Evolutionary conservation across 2,888 invertebrate species (phyloP), one percentile per base, ranked within the genome.

Genomic region (Ischnus inquisitorius): DNA sequence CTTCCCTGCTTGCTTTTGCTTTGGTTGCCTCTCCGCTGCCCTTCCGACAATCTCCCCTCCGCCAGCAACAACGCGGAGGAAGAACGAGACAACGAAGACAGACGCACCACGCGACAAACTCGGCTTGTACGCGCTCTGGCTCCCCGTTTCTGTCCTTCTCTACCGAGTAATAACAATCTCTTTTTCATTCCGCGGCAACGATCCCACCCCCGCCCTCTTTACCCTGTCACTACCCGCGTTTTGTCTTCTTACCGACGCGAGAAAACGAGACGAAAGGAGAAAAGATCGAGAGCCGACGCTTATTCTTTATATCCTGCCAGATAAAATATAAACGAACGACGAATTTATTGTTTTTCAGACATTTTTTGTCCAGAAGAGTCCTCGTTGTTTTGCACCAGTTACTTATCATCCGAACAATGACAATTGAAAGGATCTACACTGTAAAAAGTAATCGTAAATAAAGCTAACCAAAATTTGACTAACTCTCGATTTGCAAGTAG

Each of bases 151-250:
- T 88, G 88, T 88, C 91, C 87, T 85, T 82, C 86, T 86, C 86
- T 86, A 83, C 87, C 87, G 87, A 90, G 90, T 91, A 90, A 92
- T 90, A 90, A 87, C 89, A 90, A 92, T 90, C 90, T 92, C 90
- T 91, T 90, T 90, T 88, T 89, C 89, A 88, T 90, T 91, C 88
- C 87, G 86, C 87, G 72, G 54, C 19, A 57, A 76, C 43, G 14
- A 48, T 39, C 48, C 34, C 39, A 51, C 67, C 34, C 39, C 62
- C 67, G 19, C 54, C 54, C 68, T 6, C 69, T 71, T n/a, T 16
- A 22, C 41, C 60, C 68, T 39, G 46, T 72, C 71, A 76, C 76
- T 71, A 57, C 57, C 48, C 75, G 34, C 41, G 57, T 79, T 82
- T 60, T 82, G 71, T 82, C 43, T 62, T 60, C 16, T 14, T 46